Base-by-base conservation (phyloP, 2,797 vertebrate species). In the Margarornis squamiger region DNA sequence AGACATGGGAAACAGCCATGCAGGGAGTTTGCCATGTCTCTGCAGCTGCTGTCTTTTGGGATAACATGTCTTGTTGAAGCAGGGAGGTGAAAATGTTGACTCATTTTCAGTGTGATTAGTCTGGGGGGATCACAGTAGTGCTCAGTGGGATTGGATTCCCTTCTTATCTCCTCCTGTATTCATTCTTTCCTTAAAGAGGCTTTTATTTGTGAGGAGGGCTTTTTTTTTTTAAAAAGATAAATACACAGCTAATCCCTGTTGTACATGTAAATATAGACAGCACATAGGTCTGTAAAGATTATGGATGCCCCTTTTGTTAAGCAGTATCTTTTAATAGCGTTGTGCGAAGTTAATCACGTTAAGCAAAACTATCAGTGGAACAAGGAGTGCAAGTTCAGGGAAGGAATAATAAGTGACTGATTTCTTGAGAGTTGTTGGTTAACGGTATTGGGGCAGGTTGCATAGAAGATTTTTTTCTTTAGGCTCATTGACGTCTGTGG, bases 291-390 rank as follows among this genome's bases (percentile, higher is more conserved):
- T 90, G 86, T 73, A 83, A 92, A 71, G 93, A 95, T 96, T 97
- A 97, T 36, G 29, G 90, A 65, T 95, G 67, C 38, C 45, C 23
- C 43, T 96, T 97, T 96, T 82, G 85, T 80, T 73, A 93, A 88
- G 65, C 52, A 85, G 26, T 72, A 61, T 76, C 93, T 97, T 96
- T 93, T 88, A 86, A 93, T 96, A 95, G 74, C 77, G 66, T 82
- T 96, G 85, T 78, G 51, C 48, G 67, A n/a, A 74, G 92, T 85
- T 96, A 96, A 95, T 95, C 89, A 0, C 46, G 45, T 95, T 97
- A 94, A 86, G 82, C 27, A 93, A 45, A 72, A 43, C 43, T 61
- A 78, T 72, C 71, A 58, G 49, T 67, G 67, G 67, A 90, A 78
- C 41, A 70, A 73, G 57, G 30, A 76, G 48, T 41, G 14, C 70